Percentiles rank a stretch among this genome's conserved stretches.
Evolutionary conservation across 2,888 invertebrate genomes (phyloP).

Genomic region (Scaeva pyrastri): DNA sequence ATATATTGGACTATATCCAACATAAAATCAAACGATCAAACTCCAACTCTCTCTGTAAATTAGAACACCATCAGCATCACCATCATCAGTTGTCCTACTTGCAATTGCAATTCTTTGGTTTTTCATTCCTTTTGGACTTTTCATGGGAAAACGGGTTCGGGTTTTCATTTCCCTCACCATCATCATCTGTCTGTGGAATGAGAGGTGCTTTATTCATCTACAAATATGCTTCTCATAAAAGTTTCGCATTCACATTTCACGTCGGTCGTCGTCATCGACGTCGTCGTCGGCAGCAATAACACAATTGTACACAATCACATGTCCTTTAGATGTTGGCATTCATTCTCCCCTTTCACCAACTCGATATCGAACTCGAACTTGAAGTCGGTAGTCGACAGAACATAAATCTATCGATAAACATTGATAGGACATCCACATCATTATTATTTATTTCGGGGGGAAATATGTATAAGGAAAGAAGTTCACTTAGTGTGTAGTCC

Average conservation of each 20-base stretch:
- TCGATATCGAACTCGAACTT: no score
- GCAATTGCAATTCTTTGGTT: conserved; percentile 36
- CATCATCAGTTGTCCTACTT: no score
- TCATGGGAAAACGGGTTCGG: neutral
- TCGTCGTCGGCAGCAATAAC: neutral
- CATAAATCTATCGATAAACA: conserved; percentile 71
- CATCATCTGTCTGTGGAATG: neutral
- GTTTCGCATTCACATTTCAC: conserved; percentile 56
- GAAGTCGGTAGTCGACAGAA: conserved; percentile 32
- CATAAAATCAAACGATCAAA: conserved; percentile 50
- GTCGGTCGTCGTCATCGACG: neutral
- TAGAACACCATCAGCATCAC: conserved; percentile 30
- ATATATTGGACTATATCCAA: conserved; percentile 11
- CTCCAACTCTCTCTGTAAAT: conserved; percentile 49
- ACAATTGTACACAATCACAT: conserved; percentile 13
- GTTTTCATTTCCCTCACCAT: neutral
- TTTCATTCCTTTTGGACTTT: neutral
- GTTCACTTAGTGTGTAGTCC: conserved; percentile 16
- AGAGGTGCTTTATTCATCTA: conserved; percentile 1
- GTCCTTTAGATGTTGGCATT: neutral
- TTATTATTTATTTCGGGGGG: conserved; percentile 66
- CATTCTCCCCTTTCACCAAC: neutral
- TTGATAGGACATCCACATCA: conserved; percentile 74
- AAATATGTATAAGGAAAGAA: conserved; percentile 16
- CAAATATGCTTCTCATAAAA: conserved; percentile 66